Conservation (phyloP, 2,888 invertebrate species). For the Drosophila acutilabella region DNA sequence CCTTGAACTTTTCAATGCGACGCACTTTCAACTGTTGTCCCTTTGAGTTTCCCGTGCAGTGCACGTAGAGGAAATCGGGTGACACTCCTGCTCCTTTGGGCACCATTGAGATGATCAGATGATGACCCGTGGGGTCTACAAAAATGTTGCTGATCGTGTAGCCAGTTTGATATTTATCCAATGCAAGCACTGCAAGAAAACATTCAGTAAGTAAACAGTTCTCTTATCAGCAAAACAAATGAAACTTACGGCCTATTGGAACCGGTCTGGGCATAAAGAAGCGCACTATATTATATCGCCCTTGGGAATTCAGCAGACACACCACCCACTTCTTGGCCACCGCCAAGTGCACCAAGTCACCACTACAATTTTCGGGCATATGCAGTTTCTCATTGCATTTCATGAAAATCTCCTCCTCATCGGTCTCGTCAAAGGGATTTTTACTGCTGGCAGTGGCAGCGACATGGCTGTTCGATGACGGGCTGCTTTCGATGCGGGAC, state of each 20-base stretch:
- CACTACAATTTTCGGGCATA: slow-evolving; percentile 87
- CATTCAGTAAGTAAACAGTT: no score
- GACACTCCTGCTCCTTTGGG: slow-evolving; percentile 86
- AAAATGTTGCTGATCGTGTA: slow-evolving; percentile 82
- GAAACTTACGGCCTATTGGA: slow-evolving; percentile 89
- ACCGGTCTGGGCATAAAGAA: slow-evolving; percentile 93
- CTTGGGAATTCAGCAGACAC: slow-evolving; percentile 92
- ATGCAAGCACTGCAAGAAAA: slow-evolving; percentile 71
- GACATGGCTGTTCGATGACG: slow-evolving; percentile 27
- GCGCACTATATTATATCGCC: slow-evolving; percentile 88
- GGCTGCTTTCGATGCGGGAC: slow-evolving; percentile 44
- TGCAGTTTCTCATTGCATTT: slow-evolving; percentile 93
- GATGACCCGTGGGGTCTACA: slow-evolving; percentile 94
- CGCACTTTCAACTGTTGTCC: slow-evolving; percentile 91
- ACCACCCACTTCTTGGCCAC: slow-evolving; percentile 93
- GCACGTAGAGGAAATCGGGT: slow-evolving; percentile 93
- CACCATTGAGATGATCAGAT: slow-evolving; percentile 90
- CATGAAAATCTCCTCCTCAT: slow-evolving; percentile 91
- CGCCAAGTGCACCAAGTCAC: slow-evolving; percentile 91
- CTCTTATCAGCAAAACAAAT: background rate
- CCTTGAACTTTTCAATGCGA: slow-evolving; percentile 85
- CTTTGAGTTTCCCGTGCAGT: slow-evolving; percentile 79
- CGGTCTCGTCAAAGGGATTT: slow-evolving; percentile 61
- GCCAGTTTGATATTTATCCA: slow-evolving; percentile 83
- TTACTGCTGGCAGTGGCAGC: slow-evolving; percentile 29